phyloP scores from a whole-genome alignment of 2,888 invertebrate species.

The Neoaliturus tenellus region DNA sequence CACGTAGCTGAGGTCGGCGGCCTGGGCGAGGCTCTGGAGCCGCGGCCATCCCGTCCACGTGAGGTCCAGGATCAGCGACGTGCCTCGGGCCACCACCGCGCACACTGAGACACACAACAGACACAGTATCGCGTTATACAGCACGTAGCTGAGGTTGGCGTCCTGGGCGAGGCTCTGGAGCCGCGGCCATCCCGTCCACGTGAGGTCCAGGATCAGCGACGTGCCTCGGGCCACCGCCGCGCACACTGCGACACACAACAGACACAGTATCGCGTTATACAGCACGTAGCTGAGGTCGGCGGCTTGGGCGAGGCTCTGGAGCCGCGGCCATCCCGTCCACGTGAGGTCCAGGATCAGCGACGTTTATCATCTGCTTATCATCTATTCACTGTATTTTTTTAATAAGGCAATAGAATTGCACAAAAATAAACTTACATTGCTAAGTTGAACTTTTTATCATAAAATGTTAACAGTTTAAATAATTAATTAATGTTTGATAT shows the following conservation, averaged over 20 bases:
- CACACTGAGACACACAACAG: slow-evolving; percentile 74
- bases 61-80: slow-evolving; percentile 79
- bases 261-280: slow-evolving; percentile 71
- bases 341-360: slow-evolving; percentile 81
- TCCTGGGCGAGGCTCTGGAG: slow-evolving; percentile 73
- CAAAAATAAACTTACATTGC: too few species aligned
- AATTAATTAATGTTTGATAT: too few species aligned
- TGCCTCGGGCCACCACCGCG: slow-evolving; percentile 74
- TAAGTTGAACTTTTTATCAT: too few species aligned
- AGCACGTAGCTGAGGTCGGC: slow-evolving; percentile 79
- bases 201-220: slow-evolving; percentile 79
- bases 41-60: slow-evolving; percentile 80
- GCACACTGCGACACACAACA: slow-evolving; percentile 74
- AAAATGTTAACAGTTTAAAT: too few species aligned
- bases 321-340: slow-evolving; percentile 79
- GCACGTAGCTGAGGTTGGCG: slow-evolving; percentile 78
- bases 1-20: slow-evolving; percentile 78
- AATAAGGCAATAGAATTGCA: too few species aligned
- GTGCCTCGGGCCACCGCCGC: slow-evolving; percentile 75
- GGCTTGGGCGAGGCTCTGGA: slow-evolving; percentile 73
- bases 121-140: slow-evolving; percentile 72
- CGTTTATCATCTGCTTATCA: slow-evolving; percentile 75
- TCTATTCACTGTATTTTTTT: too few species aligned
- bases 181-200: slow-evolving; percentile 80
- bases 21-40: slow-evolving; percentile 74